Evolutionary conservation across 2,888 invertebrate genomes (phyloP).

Genomic region (Anorthoa munda): DNA sequence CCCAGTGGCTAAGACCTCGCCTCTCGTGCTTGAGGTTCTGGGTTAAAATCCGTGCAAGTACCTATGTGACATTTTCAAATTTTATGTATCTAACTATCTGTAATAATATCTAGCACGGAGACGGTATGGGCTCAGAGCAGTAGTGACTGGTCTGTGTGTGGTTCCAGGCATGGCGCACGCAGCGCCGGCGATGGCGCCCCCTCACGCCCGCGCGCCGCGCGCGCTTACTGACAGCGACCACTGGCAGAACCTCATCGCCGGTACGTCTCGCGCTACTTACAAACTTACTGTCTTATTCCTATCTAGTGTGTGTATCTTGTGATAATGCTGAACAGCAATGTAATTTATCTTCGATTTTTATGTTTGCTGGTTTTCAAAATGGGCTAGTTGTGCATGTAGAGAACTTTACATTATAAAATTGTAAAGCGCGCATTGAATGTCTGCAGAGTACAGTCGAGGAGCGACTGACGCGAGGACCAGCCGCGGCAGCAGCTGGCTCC

Average conservation of each 20-base stretch:
- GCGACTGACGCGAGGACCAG: constrained; percentile 32
- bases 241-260: constrained; percentile 65
- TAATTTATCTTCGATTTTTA: background rate
- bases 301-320: background rate
- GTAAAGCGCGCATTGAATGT: background rate
- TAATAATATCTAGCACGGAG: too few species aligned
- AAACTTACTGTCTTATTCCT: background rate
- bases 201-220: constrained; percentile 14
- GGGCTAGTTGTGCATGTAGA: too few species aligned
- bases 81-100: too few species aligned
- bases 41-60: too few species aligned
- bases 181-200: constrained; percentile 4
- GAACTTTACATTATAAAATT: too few species aligned
- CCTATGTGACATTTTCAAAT: too few species aligned
- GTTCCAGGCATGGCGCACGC: constrained; percentile 13
- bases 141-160: background rate
- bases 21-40: too few species aligned
- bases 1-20: too few species aligned
- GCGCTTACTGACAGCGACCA: constrained; percentile 32
- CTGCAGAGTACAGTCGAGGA: constrained; percentile 66
- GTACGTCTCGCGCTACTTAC: constrained; percentile 38
- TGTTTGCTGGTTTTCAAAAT: background rate
- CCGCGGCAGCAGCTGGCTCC: constrained; percentile 62
- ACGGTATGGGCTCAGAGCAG: too few species aligned
- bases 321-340: background rate